Evolutionary conservation across 1,140 invertebrate genomes (phyloP).

Genomic region (Centruroides sculpturatus): DNA sequence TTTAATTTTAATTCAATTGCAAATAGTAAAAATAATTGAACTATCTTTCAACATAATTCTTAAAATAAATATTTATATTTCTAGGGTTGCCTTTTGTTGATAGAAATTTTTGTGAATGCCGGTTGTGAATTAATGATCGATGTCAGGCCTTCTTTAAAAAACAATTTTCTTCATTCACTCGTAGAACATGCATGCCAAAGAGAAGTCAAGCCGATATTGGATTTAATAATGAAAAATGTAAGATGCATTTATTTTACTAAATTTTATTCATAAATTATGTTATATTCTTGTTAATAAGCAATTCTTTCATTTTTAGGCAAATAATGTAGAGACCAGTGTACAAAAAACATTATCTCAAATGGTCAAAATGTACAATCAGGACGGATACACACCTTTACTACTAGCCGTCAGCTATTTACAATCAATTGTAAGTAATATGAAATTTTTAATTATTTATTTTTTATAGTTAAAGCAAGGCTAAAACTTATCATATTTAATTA

Average conservation of each 20-base stretch:
- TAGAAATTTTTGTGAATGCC: conserved; percentile 26
- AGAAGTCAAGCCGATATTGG: conserved; percentile 23
- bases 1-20: too few relatives aligned
- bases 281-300: too few relatives aligned
- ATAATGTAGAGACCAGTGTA: too few relatives aligned
- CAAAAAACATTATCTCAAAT: conserved; percentile 21
- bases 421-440: conserved; percentile 19
- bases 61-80: conserved; percentile 1
- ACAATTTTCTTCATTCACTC: conserved; percentile 28
- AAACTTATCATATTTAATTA: too few relatives aligned
- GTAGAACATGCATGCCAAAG: conserved; percentile 23
- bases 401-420: conserved; percentile 24
- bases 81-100: conserved; percentile 17
- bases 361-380: conserved; percentile 25
- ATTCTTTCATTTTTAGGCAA: too few relatives aligned
- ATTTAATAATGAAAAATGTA: conserved; percentile 26
- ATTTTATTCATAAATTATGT: too few relatives aligned
- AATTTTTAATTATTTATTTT: too few relatives aligned
- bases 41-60: too few relatives aligned
- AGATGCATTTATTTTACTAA: conserved; percentile 1
- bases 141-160: conserved; percentile 23
- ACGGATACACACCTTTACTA: conserved; percentile 28
- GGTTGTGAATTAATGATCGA: conserved; percentile 26
- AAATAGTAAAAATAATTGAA: too few relatives aligned
- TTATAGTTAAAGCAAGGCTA: too few relatives aligned